Percentiles rank a stretch among this genome's conserved stretches.
phyloP scores from a whole-genome alignment of 2,113 vertebrate species.

The Semicossyphus pulcher region DNA sequence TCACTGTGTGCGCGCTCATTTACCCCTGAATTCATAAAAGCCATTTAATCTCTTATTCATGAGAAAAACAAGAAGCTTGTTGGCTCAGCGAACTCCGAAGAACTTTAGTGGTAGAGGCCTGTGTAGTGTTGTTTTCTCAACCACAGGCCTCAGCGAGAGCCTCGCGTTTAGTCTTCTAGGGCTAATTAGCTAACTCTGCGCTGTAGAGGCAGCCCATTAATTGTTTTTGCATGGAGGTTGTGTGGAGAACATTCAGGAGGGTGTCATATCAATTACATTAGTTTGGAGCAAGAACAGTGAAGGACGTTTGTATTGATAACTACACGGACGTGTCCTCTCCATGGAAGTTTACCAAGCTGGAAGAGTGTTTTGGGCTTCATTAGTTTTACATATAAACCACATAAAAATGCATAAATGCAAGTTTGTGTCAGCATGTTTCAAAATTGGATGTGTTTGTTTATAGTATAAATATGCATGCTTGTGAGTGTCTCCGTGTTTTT shows the following conservation, averaged over 20 bases:
- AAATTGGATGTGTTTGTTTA: neutral
- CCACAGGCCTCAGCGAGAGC: slow-evolving; percentile 18
- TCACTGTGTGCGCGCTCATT: slow-evolving; percentile 33
- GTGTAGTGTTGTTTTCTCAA: slow-evolving; percentile 39
- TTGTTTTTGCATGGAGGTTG: slow-evolving; percentile 38
- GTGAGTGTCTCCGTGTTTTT: neutral
- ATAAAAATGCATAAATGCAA: slow-evolving; percentile 6
- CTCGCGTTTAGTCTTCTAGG: slow-evolving; percentile 28
- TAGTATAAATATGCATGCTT: slow-evolving; percentile 2
- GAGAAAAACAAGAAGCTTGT: slow-evolving; percentile 68
- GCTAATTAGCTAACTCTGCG: slow-evolving; percentile 51
- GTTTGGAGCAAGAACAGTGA: slow-evolving; percentile 3
- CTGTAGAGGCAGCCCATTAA: slow-evolving; percentile 36
- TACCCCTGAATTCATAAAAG: slow-evolving; percentile 39
- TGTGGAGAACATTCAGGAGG: slow-evolving; percentile 5
- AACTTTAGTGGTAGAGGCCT: slow-evolving; percentile 32
- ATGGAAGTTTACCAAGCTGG: neutral
- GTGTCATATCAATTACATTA: slow-evolving; percentile 12
- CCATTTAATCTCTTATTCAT: slow-evolving; percentile 73
- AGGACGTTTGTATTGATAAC: neutral
- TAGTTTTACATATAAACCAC: neutral
- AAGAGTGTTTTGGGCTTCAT: slow-evolving; percentile 16
- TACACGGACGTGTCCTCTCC: neutral
- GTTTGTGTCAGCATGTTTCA: slow-evolving; percentile 12
- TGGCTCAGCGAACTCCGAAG: slow-evolving; percentile 39